Evolutionary conservation across 2,888 invertebrate genomes (phyloP), one percentile per base, ranked within the genome.

Genomic region (Leptarthrus brevirostris): DNA sequence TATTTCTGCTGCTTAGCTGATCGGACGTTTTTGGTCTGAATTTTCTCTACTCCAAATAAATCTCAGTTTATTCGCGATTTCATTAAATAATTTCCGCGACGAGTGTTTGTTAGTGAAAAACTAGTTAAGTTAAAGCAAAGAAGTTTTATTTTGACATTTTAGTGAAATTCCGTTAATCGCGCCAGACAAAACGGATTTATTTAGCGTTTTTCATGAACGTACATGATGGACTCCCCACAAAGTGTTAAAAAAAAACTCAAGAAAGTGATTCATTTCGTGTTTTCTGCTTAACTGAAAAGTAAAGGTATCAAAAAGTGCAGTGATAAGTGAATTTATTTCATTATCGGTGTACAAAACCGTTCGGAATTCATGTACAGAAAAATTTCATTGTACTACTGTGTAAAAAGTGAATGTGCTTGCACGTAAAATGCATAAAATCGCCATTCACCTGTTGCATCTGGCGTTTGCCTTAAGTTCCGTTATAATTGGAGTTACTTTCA

Each of bases 391-490:
- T n/a, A n/a, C n/a, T 40, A 12, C 40, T 40, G 40, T 12, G n/a
- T 6, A 6, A 20, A 20, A 8, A 40, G 36, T 58, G 58, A 40
- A 12, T 24, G 54, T 54, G 22, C 4, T 12, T 30, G 5, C 20
- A 12, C 6, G n/a, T 12, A 58, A 56, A 72, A 72, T 72, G 72
- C 26, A 16, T 10, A 56, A 24, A 44, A 40, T 12, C 8, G 4
- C 40, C 24, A 18, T n/a, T 30, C 56, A 72, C 72, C 72, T 72
- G 72, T 72, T 72, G 72, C 56, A 47, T 10, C 20, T 56, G 16
- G 34, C 18, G 18, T 18, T 69, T 18, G 18, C 22, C 30, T 14
- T 69, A 18, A 12, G 40, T 2, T 16, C 34, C 69, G 66, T 64
- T 64, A 40, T 24, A 6, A 22, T 10, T 1, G 22, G 24, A 10